Percentiles rank a stretch among this genome's conserved stretches.
These are phyloP conservation scores for Agonopterix arenella DNA, from an alignment of 2,888 invertebrate genomes.

Conservation along the genomic window DNA sequence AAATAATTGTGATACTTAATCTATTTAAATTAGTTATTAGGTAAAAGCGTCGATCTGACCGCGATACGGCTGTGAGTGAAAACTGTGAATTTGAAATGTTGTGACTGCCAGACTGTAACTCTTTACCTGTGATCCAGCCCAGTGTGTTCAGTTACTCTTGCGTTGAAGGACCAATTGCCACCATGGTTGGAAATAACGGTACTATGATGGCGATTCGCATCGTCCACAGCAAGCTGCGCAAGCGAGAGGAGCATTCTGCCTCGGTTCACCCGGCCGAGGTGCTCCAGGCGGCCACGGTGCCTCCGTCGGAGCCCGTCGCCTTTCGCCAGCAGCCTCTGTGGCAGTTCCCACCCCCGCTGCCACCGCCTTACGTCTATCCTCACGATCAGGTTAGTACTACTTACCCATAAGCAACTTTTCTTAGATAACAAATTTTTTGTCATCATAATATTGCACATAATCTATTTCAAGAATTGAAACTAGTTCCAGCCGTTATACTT, in stretches of 20 bases:
- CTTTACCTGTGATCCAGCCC: constrained; percentile 67
- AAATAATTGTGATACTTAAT: constrained; percentile 66
- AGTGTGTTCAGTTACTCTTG: constrained; percentile 69
- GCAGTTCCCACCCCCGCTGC: constrained; percentile 90
- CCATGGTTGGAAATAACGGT: constrained; percentile 91
- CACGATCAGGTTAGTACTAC: constrained; percentile 85
- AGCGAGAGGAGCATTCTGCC: constrained; percentile 87
- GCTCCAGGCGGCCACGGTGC: constrained; percentile 73
- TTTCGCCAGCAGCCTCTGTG: constrained; percentile 85
- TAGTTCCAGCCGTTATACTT: constrained; percentile 57
- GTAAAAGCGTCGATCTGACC: constrained; percentile 56
- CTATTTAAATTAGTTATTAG: constrained; percentile 71
- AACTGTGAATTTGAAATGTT: constrained; percentile 67
- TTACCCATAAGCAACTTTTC: not conserved
- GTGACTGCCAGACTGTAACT: constrained; percentile 75
- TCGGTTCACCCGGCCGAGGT: constrained; percentile 83
- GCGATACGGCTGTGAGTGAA: constrained; percentile 74
- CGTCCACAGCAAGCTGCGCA: constrained; percentile 93
- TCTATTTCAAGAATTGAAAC: constrained; percentile 41
- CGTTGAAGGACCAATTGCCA: constrained; percentile 61
- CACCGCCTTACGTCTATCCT: constrained; percentile 85
- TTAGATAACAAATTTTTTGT: no score
- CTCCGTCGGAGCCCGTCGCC: constrained; percentile 73
- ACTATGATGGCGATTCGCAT: constrained; percentile 92
- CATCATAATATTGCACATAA: not conserved